Base-by-base conservation (phyloP, 2,888 invertebrate genomes). In the Cartodere bifasciata region DNA sequence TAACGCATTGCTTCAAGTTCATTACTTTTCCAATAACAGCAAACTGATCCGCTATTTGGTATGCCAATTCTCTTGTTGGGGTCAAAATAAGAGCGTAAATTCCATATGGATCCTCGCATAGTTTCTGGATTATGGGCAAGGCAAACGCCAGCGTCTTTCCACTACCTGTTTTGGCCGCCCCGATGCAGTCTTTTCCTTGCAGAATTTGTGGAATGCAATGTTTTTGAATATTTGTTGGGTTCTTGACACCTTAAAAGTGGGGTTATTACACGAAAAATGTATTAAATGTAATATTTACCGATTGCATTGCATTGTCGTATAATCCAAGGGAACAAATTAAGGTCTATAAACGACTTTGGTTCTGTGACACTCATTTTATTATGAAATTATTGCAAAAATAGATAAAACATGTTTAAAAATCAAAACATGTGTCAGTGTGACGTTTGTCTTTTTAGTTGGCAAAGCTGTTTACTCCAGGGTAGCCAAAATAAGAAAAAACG, bases 101-200 rank as follows among this genome's bases (percentile, higher is more conserved):
- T 32, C 94, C 94, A 57, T 84, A 91, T 0, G 95, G 95, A 60
- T 98, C 95, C 52, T 90, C 83, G 35, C 85, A 84, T 15, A 97
- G 64, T 52, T 79, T 76, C 55, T 95, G 90, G 25, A 97, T 57
- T 47, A 97, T 88, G 0, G 95, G 95, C 31, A 97, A 58, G 1
- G 91, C 94, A 68, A 98, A 98, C 0, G 97, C 92, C 50, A 97
- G 75, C 1, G 98, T 98, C 67, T 98, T 98, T 2, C 97, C 97
- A 32, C 92, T 94, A 9, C 97, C 97, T 5, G 97, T 98, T 60
- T 95, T 92, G 0, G 95, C 92, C 46, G 91, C 91, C 5, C 92
- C 97, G 39, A 98, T 83, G 46, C 91, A 90, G 63, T 95, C 88
- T 44, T 71, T 65, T 0, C 91, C 91, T 35, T 64, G 52, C 21